Base-by-base conservation (phyloP, 2,888 invertebrate genomes). In the Meiosimyza platycephala region DNA sequence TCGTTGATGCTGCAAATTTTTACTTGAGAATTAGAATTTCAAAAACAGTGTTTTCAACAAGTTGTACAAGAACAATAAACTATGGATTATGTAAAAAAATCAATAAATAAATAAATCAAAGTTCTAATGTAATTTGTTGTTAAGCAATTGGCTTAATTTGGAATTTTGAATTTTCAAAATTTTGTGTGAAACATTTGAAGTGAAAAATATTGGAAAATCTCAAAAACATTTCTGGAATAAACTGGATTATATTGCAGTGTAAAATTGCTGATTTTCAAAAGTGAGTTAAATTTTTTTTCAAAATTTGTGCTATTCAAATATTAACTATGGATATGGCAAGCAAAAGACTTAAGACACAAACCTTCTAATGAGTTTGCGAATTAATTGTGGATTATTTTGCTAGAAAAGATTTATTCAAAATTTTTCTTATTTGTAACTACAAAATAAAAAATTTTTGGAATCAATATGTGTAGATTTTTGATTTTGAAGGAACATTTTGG, bases 331-430 rank as follows among this genome's bases (percentile, higher is more conserved):
- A 4, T 3, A 28, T 70, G 65, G 68, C 70, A 76, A 73, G 66
- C 66, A 12, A 69, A 74, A 74, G 69, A 60, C 50, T 70, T 66
- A 65, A 74, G 69, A 48, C 64, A 66, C 65, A 52, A 74, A 57
- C 74, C 12, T 18, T 6, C 3, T 28, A 28, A 4, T 28, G 28
- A 28, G 2, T 28, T 28, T 28, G 2, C 28, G 2, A 28, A 28
- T 28, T 4, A 4, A 3, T 28, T 28, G 28, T 28, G 28, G 4
- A 28, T 3, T 28, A 28, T 28, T 28, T 4, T 4, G 4, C 3
- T 4, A 28, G 3, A 28, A 28, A 28, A 28, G 22, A 22, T 22
- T 22, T 22, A 22, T 22, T 22, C 2, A 22, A 22, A 22, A 22
- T 22, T 1, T 22, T 22, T 22, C 22, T 22, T 22, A 22, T 2